Percentiles rank a stretch among this genome's conserved stretches.
Conservation (phyloP, 2,797 vertebrate genomes). For the Chiroxiphia lanceolata region DNA sequence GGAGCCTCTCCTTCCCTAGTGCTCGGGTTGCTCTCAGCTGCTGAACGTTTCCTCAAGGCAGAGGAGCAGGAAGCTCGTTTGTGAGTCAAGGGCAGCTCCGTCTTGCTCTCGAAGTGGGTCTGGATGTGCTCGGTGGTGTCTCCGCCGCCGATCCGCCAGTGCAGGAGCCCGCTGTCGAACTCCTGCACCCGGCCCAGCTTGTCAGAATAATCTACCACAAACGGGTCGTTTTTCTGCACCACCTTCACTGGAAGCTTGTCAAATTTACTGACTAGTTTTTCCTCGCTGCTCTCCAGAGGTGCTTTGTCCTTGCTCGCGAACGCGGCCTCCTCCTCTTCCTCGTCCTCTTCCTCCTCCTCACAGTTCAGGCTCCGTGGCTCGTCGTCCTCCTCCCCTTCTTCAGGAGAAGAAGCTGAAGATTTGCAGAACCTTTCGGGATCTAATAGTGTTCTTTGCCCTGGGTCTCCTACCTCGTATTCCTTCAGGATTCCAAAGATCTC, state of each 20-base stretch:
- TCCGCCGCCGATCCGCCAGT: conserved; percentile 97
- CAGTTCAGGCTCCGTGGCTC: conserved; percentile 66
- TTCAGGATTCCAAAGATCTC: conserved; percentile 98
- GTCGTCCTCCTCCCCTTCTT: conserved; percentile 83
- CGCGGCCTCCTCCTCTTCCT: conserved; percentile 81
- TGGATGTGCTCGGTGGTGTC: conserved; percentile 99
- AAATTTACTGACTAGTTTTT: conserved; percentile 93
- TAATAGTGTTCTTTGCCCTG: conserved; percentile 92
- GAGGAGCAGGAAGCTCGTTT: conserved; percentile 77
- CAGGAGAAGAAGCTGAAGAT: conserved; percentile 78
- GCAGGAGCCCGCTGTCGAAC: conserved; percentile 94
- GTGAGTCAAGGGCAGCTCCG: conserved; percentile 80
- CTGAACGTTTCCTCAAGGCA: conserved; percentile 68
- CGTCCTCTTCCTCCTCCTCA: conserved; percentile 80
- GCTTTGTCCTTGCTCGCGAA: conserved; percentile 78
- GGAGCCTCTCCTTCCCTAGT: conserved; percentile 69
- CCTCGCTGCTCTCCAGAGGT: conserved; percentile 77
- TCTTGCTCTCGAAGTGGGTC: conserved; percentile 94
- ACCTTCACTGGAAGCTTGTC: conserved; percentile 96
- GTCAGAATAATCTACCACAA: conserved; percentile 86
- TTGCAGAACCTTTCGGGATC: conserved; percentile 87
- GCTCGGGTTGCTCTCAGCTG: conserved; percentile 56
- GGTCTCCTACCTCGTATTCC: conserved; percentile 98
- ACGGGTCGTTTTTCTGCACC: conserved; percentile 92
- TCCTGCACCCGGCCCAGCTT: conserved; percentile 90